Percentiles rank a stretch among this genome's conserved stretches.
Evolutionary conservation across 2,113 vertebrate genomes (phyloP).

Genomic region (Passer montanus): DNA sequence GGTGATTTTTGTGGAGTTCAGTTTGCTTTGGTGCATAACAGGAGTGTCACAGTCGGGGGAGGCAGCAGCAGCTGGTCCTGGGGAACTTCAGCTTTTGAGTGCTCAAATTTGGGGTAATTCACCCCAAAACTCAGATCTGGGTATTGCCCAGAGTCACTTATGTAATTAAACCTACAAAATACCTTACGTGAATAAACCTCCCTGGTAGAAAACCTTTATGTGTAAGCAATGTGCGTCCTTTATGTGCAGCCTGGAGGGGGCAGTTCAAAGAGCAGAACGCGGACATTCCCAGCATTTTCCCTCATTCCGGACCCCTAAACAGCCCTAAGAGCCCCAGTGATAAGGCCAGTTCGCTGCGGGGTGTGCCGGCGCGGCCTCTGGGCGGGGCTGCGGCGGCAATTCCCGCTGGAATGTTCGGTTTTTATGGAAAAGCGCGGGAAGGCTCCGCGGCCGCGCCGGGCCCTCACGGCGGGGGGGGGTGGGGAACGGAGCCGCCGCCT

Average conservation of each 20-base stretch:
- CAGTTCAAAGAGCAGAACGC: too few species aligned
- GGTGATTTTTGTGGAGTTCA: neutral
- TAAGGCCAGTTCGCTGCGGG: fast-evolving
- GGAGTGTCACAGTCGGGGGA: fast-evolving
- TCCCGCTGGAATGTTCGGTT: fast-evolving
- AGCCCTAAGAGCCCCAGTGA: neutral
- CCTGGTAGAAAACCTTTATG: neutral
- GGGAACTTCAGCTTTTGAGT: neutral
- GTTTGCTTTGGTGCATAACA: neutral
- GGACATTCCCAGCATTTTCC: fast-evolving
- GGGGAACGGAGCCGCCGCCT: neutral
- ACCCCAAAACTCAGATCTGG: neutral
- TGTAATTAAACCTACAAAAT: neutral
- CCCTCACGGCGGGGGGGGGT: neutral
- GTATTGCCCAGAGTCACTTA: neutral
- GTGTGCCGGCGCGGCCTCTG: fast-evolving
- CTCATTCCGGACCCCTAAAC: fast-evolving
- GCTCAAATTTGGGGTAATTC: neutral
- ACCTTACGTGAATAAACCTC: neutral
- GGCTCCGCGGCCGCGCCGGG: fast-evolving
- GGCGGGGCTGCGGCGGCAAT: fast-evolving
- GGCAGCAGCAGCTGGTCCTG: neutral
- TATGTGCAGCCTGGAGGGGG: fast-evolving
- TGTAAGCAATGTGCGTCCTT: too few species aligned
- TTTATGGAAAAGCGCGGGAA: neutral